Base-by-base conservation (phyloP, 1,140 invertebrate genomes). In the Trachymyrmex cornetzi region DNA sequence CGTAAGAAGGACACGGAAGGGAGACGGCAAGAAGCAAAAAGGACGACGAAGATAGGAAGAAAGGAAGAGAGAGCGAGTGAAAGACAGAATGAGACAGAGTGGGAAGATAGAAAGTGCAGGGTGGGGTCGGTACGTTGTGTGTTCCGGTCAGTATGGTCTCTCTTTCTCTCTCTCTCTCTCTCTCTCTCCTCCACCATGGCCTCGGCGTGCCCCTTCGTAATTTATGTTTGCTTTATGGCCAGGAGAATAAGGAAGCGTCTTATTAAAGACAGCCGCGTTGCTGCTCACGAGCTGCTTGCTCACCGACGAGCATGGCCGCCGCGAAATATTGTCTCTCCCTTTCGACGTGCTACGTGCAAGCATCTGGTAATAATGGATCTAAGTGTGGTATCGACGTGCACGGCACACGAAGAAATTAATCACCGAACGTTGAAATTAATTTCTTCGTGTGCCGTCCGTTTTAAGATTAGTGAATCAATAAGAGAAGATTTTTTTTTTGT, bases 181-280 rank as follows among this genome's bases (percentile, higher is more conserved):
- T 89, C 74, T 85, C 30, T 55, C 34, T 85, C 67, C 84, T 86
- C 75, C 81, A 24, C 82, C 80, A 71, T 84, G 81, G 92, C 89
- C 91, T 88, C 90, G 87, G 50, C 90, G 87, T 90, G 90, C 87
- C 88, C 86, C 91, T 92, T 90, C 80, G 91, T 93, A 92, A 94
- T 93, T 94, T 92, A 94, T 92, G 93, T 93, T 93, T 93, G 93
- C 92, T 94, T 94, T 93, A 94, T 92, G 91, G 85, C 88, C 92
- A 90, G 87, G 86, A 89, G 92, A 94, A 94, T 94, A 93, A 94
- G 93, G 93, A 94, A 94, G 93, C 93, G 90, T 92, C 92, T 93
- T 94, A 94, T 94, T 94, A 94, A 93, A 93, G 90, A 91, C 88
- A 91, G 85, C 89, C 89, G 91, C 81, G 87, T 87, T 69, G 84